These are phyloP conservation scores for Periparus ater DNA, from an alignment of 2,797 vertebrate species.

Conservation along the genomic window DNA sequence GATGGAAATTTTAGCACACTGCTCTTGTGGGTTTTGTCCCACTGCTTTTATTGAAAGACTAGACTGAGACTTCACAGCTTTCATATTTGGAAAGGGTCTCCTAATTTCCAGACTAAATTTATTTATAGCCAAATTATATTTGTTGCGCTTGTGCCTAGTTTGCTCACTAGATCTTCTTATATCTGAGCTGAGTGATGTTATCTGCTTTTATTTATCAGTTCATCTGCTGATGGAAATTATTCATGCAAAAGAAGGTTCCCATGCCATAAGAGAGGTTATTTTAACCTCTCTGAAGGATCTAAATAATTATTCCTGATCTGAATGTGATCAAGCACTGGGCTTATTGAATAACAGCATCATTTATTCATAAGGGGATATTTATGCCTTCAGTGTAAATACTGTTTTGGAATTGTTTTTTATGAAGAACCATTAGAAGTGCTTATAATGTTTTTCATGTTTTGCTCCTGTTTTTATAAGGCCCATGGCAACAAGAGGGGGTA, in stretches of 20 bases:
- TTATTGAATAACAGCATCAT: background rate
- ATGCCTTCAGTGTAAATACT: background rate
- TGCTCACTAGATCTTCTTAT: background rate
- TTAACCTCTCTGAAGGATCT: conserved; percentile 2
- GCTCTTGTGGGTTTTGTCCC: background rate
- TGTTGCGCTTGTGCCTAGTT: background rate
- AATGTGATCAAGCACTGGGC: background rate
- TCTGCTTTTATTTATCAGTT: background rate
- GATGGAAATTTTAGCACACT: background rate
- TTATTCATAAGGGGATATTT: conserved; percentile 13
- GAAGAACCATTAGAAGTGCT: background rate
- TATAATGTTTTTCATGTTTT: background rate
- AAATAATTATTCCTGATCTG: background rate
- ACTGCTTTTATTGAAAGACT: background rate
- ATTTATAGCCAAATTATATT: background rate
- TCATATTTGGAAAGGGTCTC: background rate
- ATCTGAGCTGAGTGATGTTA: background rate
- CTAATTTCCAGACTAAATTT: background rate
- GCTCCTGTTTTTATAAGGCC: background rate
- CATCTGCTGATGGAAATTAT: background rate
- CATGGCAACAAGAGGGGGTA: background rate
- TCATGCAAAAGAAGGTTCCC: background rate
- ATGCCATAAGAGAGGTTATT: background rate
- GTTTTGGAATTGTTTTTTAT: background rate
- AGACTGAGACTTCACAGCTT: background rate